A percentile compares a stretch with the other conserved stretches of the same genome.
Evolutionary conservation across 2,113 vertebrate genomes (phyloP).

Genomic region (Mus pahari): DNA sequence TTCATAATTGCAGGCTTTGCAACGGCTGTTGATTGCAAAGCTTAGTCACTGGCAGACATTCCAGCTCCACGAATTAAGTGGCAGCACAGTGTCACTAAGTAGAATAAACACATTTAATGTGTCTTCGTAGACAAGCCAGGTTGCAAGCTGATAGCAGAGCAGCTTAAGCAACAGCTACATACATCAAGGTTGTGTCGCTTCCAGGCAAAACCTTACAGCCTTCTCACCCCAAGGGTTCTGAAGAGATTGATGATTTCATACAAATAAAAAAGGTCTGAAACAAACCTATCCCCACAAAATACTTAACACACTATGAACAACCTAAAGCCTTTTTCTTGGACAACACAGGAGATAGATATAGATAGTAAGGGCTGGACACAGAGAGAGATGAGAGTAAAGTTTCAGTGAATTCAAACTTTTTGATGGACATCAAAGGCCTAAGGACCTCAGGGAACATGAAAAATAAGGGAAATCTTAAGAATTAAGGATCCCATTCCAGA

Average conservation of each 20-base stretch:
- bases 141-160: not conserved
- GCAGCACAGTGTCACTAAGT: not conserved
- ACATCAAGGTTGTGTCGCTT: not conserved
- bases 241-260: not conserved
- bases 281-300: not conserved
- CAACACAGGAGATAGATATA: no score
- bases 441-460: not conserved
- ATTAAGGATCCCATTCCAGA: not conserved
- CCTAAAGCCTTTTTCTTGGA: not conserved
- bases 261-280: not conserved
- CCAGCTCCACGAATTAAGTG: conserved; percentile 47
- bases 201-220: not conserved
- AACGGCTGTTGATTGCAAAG: conserved; percentile 6
- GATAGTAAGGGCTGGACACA: not conserved
- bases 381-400: not conserved
- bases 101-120: conserved; percentile 43
- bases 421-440: not conserved
- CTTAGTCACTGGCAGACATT: conserved; percentile 41
- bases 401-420: not conserved
- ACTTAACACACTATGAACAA: not conserved
- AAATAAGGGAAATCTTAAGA: not conserved
- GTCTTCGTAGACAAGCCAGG: not conserved
- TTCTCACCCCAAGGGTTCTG: not conserved
- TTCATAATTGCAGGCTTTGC: not conserved
- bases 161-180: not conserved